A percentile compares a stretch with the other conserved stretches of the same genome.
phyloP scores from a whole-genome alignment of 2,888 invertebrate species.

The Stenichneumon culpator region DNA sequence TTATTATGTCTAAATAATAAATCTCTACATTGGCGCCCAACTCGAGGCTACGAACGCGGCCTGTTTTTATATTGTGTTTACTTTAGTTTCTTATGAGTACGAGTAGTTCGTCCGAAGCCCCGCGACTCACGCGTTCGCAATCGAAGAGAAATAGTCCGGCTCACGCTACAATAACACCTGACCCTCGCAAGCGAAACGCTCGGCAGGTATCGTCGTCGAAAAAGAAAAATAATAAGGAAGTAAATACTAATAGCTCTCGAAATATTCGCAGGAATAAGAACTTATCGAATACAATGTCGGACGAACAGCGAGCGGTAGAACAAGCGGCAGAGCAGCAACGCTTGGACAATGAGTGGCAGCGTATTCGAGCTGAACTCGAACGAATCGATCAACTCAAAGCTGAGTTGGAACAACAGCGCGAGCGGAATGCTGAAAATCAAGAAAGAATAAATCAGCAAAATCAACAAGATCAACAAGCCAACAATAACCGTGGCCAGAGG shows the following conservation, averaged over 20 bases:
- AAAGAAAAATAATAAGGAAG: not conserved
- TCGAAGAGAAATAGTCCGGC: not conserved
- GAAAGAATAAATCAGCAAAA: not conserved
- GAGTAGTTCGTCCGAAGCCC: not conserved
- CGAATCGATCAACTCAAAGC: constrained; percentile 3
- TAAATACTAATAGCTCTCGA: not conserved
- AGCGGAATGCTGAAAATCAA: not conserved
- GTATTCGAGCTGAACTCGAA: constrained; percentile 18
- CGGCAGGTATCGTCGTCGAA: not conserved
- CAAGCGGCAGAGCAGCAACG: not conserved
- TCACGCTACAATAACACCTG: not conserved
- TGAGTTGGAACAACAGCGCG: not conserved
- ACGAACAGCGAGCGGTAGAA: not conserved
- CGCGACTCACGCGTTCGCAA: constrained; percentile 3
- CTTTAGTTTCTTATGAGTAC: not conserved
- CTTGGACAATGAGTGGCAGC: constrained; percentile 31
- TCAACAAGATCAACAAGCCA: not conserved
- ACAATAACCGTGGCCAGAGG: not conserved
- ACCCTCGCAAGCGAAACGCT: not conserved
- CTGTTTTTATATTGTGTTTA: not conserved
- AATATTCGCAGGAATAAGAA: not conserved
- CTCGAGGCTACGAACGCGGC: constrained; percentile 19
- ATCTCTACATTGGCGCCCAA: constrained; percentile 41
- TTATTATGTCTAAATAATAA: too few species aligned
- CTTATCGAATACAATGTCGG: not conserved